These are phyloP conservation scores for Microcebus murinus DNA, from an alignment of 2,113 vertebrate genomes.

Conservation along the genomic window DNA sequence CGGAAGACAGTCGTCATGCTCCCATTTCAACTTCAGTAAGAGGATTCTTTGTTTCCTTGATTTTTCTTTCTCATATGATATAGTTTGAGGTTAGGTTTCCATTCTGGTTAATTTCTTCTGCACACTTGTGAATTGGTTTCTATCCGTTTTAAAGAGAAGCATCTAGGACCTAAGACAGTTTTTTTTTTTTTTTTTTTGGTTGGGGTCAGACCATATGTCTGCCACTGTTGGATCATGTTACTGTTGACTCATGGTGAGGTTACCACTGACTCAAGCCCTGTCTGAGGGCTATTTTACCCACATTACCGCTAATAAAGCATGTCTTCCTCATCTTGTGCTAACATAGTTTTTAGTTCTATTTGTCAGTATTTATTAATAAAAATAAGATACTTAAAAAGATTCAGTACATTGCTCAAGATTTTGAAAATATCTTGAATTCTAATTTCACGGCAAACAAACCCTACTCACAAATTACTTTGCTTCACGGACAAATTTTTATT, in stretches of 20 bases:
- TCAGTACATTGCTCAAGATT: not conserved
- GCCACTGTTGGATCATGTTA: not conserved
- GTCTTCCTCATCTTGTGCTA: not conserved
- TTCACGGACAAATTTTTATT: not conserved
- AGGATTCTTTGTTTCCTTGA: not conserved
- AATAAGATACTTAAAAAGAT: not conserved
- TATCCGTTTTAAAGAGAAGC: not conserved
- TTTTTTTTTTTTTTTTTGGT: not conserved
- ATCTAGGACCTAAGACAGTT: not conserved
- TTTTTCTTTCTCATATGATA: not conserved
- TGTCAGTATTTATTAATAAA: not conserved
- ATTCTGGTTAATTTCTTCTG: not conserved
- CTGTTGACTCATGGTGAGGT: not conserved
- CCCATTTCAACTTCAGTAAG: not conserved
- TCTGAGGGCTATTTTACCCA: not conserved
- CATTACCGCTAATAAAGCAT: not conserved
- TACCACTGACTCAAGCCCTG: not conserved
- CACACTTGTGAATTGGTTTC: not conserved
- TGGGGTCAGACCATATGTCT: not conserved
- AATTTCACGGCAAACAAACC: not conserved
- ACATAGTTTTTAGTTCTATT: not conserved
- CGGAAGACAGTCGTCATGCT: not conserved
- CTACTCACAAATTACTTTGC: not conserved
- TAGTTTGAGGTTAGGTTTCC: not conserved
- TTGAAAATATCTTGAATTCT: slow-evolving; percentile 25